Evolutionary conservation across 2,888 invertebrate species (phyloP).

Genomic region (Ectemnius lituratus): DNA sequence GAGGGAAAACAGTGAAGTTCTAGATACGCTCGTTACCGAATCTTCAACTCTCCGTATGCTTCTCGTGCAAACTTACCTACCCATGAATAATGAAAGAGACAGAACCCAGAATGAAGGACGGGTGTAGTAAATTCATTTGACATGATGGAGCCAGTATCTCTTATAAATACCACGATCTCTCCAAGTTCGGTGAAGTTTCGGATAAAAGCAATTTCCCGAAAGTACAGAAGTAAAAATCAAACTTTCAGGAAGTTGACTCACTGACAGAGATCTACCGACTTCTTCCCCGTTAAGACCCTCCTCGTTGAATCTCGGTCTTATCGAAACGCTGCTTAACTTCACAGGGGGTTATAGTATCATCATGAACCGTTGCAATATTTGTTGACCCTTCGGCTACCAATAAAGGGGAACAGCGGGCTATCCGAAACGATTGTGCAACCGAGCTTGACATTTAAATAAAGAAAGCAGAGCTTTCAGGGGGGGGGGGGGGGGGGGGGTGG

Average conservation of each 20-base stretch:
- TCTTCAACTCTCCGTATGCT: background rate
- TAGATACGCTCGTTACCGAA: background rate
- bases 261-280: background rate
- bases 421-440: no score
- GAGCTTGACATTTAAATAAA: no score
- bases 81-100: background rate
- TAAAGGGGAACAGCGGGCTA: no score
- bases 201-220: background rate
- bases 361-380: no score
- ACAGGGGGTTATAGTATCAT: no score
- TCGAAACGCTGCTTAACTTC: no score
- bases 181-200: no score
- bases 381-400: no score
- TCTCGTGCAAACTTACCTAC: background rate
- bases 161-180: background rate
- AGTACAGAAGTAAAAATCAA: constrained; percentile 20
- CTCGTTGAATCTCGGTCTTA: no score
- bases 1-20: no score
- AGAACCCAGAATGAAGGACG: background rate
- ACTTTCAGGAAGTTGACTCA: constrained; percentile 8
- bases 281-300: background rate
- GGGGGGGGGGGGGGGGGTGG: no score
- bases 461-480: background rate
- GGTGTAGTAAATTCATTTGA: background rate
- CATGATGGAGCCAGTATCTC: background rate